These are phyloP conservation scores for Cryptocephalus primarius DNA, from an alignment of 2,888 invertebrate species.

Conservation along the genomic window DNA sequence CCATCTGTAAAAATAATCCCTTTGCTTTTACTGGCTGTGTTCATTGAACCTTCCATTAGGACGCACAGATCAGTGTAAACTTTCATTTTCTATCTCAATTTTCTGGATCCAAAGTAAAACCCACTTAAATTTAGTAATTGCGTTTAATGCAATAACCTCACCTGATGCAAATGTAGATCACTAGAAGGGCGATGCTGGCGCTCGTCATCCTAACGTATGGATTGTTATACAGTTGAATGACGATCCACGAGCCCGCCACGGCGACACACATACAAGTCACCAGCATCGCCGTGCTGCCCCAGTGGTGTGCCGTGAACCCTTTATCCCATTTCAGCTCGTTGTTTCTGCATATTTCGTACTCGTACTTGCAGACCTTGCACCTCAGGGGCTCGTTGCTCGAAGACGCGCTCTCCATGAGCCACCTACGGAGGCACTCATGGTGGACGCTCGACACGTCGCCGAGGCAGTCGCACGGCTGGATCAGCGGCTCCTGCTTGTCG, in stretches of 20 bases:
- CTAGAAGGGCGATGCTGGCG: constrained; percentile 68
- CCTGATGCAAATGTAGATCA: constrained; percentile 78
- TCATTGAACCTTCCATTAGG: too few relatives aligned
- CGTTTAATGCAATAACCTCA: constrained; percentile 29
- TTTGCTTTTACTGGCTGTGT: too few relatives aligned
- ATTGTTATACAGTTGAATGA: constrained; percentile 66
- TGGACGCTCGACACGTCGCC: constrained; percentile 90
- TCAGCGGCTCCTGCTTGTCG: constrained; percentile 69
- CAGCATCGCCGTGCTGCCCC: constrained; percentile 71
- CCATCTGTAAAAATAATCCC: too few relatives aligned
- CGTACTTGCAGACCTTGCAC: constrained; percentile 78
- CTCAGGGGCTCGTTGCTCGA: constrained; percentile 32
- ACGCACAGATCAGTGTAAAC: too few relatives aligned
- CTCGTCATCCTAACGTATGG: constrained; percentile 69
- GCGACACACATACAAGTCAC: constrained; percentile 70
- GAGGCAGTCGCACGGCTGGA: constrained; percentile 81
- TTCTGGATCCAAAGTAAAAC: too few relatives aligned
- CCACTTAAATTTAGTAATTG: too few relatives aligned
- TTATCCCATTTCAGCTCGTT: constrained; percentile 74
- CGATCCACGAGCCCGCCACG: constrained; percentile 67
- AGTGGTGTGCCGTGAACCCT: constrained; percentile 72
- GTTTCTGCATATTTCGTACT: constrained; percentile 68
- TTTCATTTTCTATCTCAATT: too few relatives aligned
- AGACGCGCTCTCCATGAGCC: constrained; percentile 67
- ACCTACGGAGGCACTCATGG: constrained; percentile 79